These are phyloP conservation scores for Cololabis saira DNA, from an alignment of 2,113 vertebrate genomes.

Conservation along the genomic window DNA sequence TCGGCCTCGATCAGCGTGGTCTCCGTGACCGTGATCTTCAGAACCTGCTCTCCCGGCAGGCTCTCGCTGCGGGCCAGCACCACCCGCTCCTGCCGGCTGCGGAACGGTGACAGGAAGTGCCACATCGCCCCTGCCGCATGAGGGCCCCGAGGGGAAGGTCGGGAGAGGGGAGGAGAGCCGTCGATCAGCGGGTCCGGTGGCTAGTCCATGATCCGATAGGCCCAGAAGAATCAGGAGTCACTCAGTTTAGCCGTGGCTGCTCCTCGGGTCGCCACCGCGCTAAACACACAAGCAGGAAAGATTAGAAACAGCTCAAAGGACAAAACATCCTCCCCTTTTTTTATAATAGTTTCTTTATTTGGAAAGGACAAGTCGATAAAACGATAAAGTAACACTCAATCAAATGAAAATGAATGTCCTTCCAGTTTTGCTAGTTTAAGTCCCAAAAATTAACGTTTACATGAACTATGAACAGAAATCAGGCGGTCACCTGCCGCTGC, in stretches of 20 bases:
- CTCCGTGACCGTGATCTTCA: slow-evolving; percentile 94
- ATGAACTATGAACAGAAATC: no score
- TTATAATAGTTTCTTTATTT: no score
- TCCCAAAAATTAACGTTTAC: no score
- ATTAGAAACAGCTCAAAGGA: no score
- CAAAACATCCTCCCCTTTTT: no score
- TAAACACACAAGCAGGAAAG: no score
- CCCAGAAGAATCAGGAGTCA: not conserved
- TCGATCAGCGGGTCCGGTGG: not conserved
- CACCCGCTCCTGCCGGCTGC: slow-evolving; percentile 82
- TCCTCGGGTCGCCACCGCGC: no score
- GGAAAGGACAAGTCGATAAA: no score
- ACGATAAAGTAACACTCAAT: no score
- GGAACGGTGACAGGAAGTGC: slow-evolving; percentile 74
- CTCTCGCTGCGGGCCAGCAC: slow-evolving; percentile 85
- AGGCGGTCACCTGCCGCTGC: no score
- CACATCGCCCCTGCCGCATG: slow-evolving; percentile 65
- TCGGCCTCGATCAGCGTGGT: slow-evolving; percentile 92
- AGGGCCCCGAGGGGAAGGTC: slow-evolving; percentile 19
- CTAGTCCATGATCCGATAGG: slow-evolving; percentile 53
- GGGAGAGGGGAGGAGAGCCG: not conserved
- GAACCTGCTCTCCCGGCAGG: slow-evolving; percentile 83
- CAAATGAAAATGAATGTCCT: no score
- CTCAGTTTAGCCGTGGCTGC: not conserved
- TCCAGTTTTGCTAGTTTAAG: no score